Conservation (phyloP, 1,140 invertebrate species). For the Leguminivora glycinivorella region DNA sequence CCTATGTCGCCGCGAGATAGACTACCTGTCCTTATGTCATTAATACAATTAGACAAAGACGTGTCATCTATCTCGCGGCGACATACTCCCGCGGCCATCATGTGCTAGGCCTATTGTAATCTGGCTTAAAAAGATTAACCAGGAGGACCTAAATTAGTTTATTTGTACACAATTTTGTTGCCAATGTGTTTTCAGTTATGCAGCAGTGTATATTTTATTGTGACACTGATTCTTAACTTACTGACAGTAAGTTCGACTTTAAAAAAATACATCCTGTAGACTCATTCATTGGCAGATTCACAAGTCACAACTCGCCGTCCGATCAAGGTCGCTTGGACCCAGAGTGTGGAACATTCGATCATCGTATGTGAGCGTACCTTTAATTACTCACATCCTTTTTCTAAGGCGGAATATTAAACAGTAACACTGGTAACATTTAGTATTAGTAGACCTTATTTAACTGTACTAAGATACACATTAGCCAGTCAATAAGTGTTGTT, state of each 20-base stretch:
- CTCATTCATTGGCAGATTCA: slow-evolving; percentile 17
- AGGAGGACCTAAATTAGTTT: no score
- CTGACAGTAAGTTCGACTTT: not conserved
- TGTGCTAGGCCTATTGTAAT: no score
- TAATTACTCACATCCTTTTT: slow-evolving; percentile 22
- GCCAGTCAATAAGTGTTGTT: not conserved
- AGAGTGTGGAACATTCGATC: slow-evolving; percentile 40
- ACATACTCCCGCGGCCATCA: no score
- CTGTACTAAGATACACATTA: not conserved
- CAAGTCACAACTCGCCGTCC: slow-evolving; percentile 20
- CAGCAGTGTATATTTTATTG: no score
- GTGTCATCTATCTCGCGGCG: no score
- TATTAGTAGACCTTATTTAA: not conserved
- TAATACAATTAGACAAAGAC: no score
- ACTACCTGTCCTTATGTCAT: no score
- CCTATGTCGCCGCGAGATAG: no score
- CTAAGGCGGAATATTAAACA: slow-evolving; percentile 22
- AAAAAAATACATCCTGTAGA: slow-evolving; percentile 32
- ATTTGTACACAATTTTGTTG: no score
- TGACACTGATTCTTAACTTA: no score
- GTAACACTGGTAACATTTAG: not conserved
- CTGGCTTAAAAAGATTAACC: no score
- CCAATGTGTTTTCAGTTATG: no score
- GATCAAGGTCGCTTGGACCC: slow-evolving; percentile 36
- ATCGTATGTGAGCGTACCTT: slow-evolving; percentile 21